Percentiles rank a stretch among this genome's conserved stretches.
Conservation (phyloP, 2,888 invertebrate genomes). For the Tricholauxania praeusta region DNA sequence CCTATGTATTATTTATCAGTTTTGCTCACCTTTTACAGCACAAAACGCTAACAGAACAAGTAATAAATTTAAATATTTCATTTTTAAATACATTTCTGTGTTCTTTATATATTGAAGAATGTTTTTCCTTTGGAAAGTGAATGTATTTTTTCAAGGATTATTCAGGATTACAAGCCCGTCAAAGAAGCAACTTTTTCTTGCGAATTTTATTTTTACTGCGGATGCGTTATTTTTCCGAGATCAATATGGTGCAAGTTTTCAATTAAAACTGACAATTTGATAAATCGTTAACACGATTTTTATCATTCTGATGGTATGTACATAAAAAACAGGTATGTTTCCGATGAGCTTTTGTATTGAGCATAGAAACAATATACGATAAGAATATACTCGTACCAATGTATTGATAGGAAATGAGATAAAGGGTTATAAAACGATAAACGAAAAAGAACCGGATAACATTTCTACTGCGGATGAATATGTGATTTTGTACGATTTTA, state of each 20-base stretch:
- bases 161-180: too few relatives aligned
- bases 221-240: conserved; percentile 23
- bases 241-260: conserved; percentile 47
- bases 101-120: not conserved
- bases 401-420: not conserved
- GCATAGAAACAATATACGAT: too few relatives aligned
- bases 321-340: too few relatives aligned
- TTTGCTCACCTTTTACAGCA: not conserved
- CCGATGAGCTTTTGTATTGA: too few relatives aligned
- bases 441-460: too few relatives aligned
- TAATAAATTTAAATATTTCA: not conserved
- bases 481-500: too few relatives aligned
- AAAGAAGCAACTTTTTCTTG: too few relatives aligned
- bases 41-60: not conserved
- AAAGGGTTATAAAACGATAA: not conserved
- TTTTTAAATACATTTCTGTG: not conserved
- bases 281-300: conserved; percentile 57
- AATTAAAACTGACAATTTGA: conserved; percentile 60
- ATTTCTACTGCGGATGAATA: too few relatives aligned
- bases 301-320: conserved; percentile 41
- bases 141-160: too few relatives aligned
- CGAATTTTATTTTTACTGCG: not conserved
- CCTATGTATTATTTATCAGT: too few relatives aligned
- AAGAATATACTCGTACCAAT: not conserved
- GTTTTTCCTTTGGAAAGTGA: too few relatives aligned